Evolutionary conservation across 2,797 vertebrate genomes (phyloP), one percentile per base, ranked within the genome.

Genomic region (Cossypha heuglini): DNA sequence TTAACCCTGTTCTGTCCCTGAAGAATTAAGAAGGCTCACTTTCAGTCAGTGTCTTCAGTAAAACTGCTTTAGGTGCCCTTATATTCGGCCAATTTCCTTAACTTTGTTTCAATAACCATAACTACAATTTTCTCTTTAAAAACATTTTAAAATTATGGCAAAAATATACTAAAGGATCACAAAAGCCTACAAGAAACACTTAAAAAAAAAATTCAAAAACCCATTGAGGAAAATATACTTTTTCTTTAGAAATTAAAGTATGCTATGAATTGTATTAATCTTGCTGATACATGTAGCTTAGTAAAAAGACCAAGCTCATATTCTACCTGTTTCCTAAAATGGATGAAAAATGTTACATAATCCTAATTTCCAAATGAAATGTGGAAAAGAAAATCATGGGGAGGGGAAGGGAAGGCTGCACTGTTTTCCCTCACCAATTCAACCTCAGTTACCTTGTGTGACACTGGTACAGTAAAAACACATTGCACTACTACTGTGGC

Each of bases 391-490:
- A 88, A 87, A 82, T 18, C 42, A 64, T 5, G 22, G 26, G 42
- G 25, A 25, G 5, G 8, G 16, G 25, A 38, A 16, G 40, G 46
- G 22, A 57, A 79, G 78, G 52, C 37, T 88, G 35, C 61, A 59
- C 37, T 95, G 64, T 42, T 92, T 48, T 82, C 79, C 64, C 76
- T 94, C 72, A 96, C 62, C 86, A 94, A 55, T 87, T 96, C 90
- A 82, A 96, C 87, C 61, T 96, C 85, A 95, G 90, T 78, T 94
- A 97, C 89, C 49, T 89, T 95, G 86, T 96, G 89, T 95, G 94
- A 96, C 95, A 91, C 86, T 71, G 77, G 62, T 38, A 94, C 37
- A 96, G 82, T 84, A 95, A 97, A 98, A 97, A 95, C 81, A 96
- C 71, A 54, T 85, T 85, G 79, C 77, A 79, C 62, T 96, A 96